Conservation (phyloP, 2,113 vertebrate species). For the Anoura caudifer region DNA sequence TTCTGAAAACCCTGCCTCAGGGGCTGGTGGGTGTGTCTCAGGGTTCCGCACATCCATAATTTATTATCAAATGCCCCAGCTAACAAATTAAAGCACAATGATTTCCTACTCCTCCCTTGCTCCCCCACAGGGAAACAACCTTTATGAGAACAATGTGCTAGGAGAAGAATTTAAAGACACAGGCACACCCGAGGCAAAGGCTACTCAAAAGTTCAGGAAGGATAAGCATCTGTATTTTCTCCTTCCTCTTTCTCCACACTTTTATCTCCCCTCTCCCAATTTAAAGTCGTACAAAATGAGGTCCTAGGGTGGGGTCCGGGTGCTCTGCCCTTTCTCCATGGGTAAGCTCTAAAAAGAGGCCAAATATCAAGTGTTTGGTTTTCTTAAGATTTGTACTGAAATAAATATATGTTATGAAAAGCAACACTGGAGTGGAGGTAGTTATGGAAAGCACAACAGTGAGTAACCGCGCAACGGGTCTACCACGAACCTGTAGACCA, state of each 20-base stretch:
- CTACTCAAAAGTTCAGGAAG: neutral
- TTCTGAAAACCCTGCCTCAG: neutral
- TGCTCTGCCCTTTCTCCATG: neutral
- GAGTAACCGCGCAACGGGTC: neutral
- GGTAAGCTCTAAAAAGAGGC: neutral
- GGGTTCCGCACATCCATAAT: slow-evolving; percentile 41
- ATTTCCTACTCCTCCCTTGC: slow-evolving; percentile 14
- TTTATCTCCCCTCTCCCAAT: neutral
- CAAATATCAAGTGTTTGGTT: neutral
- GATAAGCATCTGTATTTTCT: neutral
- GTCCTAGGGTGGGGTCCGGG: neutral
- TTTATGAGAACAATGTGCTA: slow-evolving; percentile 47
- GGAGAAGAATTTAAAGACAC: neutral
- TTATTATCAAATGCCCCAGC: slow-evolving; percentile 45
- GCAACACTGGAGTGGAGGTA: neutral
- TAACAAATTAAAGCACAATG: slow-evolving; percentile 47
- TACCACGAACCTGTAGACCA: neutral
- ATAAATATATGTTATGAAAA: neutral
- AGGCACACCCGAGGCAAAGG: neutral
- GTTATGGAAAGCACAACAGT: neutral
- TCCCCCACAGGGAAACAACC: slow-evolving; percentile 49
- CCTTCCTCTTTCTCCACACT: neutral
- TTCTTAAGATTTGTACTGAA: neutral
- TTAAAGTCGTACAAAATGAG: neutral
- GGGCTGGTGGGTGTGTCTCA: neutral